A percentile compares a stretch with the other conserved stretches of the same genome.
phyloP scores from a whole-genome alignment of 2,113 vertebrate genomes.

The Vulpes vulpes region DNA sequence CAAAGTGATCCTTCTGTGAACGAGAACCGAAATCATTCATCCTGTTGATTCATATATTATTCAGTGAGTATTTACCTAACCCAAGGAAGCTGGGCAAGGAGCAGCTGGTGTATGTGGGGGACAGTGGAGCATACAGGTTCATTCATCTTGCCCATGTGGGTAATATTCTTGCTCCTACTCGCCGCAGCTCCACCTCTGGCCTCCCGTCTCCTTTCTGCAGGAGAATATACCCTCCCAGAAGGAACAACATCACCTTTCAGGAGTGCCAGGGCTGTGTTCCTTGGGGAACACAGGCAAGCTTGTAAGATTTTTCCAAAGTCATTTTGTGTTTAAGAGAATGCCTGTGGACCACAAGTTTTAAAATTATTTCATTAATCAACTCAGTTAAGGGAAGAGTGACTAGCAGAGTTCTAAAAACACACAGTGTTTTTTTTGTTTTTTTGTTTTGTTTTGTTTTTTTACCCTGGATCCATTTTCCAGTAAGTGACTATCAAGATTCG shows the following conservation, averaged over 20 bases:
- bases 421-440: not conserved
- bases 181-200: not conserved
- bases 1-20: constrained; percentile 17
- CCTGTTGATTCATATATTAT: constrained; percentile 49
- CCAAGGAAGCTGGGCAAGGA: not conserved
- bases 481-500: constrained; percentile 71
- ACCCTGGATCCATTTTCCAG: constrained; percentile 65
- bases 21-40: not conserved
- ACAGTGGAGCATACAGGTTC: not conserved
- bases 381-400: constrained; percentile 29
- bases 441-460: constrained; percentile 43
- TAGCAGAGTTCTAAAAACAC: constrained; percentile 65
- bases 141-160: not conserved
- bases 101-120: not conserved
- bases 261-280: not conserved
- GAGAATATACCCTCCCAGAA: not conserved
- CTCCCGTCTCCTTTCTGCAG: not conserved
- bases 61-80: constrained; percentile 40
- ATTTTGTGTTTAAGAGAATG: not conserved
- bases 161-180: not conserved
- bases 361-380: constrained; percentile 33
- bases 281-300: not conserved
- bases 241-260: not conserved
- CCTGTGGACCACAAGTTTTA: not conserved
- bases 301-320: not conserved